Conservation (phyloP, 1,140 invertebrate genomes). For the Micrasema longulum region DNA sequence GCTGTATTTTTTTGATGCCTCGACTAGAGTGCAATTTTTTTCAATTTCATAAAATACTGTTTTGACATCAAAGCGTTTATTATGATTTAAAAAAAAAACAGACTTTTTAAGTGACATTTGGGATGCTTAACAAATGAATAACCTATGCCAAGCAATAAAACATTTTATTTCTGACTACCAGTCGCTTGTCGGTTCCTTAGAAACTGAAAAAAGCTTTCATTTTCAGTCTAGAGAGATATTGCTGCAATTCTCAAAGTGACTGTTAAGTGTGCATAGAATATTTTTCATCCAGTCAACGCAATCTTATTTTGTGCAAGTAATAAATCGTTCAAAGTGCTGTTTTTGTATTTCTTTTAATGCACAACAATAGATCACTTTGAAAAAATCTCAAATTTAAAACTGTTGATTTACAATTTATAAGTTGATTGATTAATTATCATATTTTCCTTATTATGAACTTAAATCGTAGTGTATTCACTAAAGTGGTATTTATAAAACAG, state of each 20-base stretch:
- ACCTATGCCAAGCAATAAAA: conserved; percentile 20
- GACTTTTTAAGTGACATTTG: conserved; percentile 18
- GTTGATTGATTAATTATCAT: no score
- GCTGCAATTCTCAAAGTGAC: not conserved
- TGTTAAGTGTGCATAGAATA: not conserved
- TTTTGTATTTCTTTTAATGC: no score
- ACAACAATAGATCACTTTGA: no score
- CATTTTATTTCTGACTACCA: conserved; percentile 17
- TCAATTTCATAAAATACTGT: conserved; percentile 15
- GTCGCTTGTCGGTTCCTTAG: not conserved
- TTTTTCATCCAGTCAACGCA: not conserved
- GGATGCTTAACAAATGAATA: conserved; percentile 17
- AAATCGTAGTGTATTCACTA: no score
- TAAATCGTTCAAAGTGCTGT: no score
- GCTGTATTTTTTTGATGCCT: no score
- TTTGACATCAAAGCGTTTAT: conserved; percentile 3
- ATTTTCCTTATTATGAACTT: no score
- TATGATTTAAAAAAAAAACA: conserved; percentile 12
- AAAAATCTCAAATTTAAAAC: no score
- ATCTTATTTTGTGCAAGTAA: no score
- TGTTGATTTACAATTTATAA: no score
- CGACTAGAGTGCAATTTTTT: no score
- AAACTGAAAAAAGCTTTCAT: not conserved
- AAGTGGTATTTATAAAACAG: no score
- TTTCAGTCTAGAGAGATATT: conserved; percentile 1